These are phyloP conservation scores for Chrysotoxum bicinctum DNA, from an alignment of 2,888 invertebrate genomes.

Conservation along the genomic window DNA sequence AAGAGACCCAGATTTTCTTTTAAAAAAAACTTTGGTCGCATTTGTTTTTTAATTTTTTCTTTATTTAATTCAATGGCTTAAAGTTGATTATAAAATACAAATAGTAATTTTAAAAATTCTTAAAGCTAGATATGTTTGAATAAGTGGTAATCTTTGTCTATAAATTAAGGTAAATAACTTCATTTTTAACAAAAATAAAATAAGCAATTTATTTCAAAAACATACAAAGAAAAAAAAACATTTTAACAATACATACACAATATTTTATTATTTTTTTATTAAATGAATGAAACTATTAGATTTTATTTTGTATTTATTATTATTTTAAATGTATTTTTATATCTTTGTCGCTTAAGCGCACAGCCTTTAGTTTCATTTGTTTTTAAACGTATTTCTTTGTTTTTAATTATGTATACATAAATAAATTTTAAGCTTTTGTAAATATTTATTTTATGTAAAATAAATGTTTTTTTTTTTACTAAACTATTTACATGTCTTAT, in stretches of 20 bases:
- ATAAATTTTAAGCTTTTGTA: constrained; percentile 10
- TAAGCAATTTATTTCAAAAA: constrained; percentile 20
- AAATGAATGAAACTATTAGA: constrained; percentile 25
- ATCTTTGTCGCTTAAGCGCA: constrained; percentile 69
- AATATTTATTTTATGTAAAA: constrained; percentile 25
- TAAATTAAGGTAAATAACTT: constrained; percentile 16
- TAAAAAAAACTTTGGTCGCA: background rate
- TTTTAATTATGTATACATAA: constrained; percentile 7
- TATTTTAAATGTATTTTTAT: constrained; percentile 45
- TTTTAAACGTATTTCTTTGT: constrained; percentile 15
- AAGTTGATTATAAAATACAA: constrained; percentile 32
- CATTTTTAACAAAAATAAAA: constrained; percentile 19
- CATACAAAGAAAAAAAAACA: constrained; percentile 10
- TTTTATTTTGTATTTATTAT: constrained; percentile 22
- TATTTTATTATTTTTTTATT: constrained; percentile 8
- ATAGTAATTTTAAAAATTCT: constrained; percentile 6
- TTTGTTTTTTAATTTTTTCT: background rate
- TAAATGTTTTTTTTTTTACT: background rate
- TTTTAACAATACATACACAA: constrained; percentile 31
- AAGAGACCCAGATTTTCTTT: background rate
- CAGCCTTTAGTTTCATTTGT: constrained; percentile 65
- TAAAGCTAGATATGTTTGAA: constrained; percentile 44
- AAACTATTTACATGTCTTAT: constrained; percentile 26
- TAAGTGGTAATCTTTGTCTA: constrained; percentile 10
- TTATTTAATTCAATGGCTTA: constrained; percentile 64